phyloP scores from a whole-genome alignment of 2,113 vertebrate species.

The Myotis yumanensis region DNA sequence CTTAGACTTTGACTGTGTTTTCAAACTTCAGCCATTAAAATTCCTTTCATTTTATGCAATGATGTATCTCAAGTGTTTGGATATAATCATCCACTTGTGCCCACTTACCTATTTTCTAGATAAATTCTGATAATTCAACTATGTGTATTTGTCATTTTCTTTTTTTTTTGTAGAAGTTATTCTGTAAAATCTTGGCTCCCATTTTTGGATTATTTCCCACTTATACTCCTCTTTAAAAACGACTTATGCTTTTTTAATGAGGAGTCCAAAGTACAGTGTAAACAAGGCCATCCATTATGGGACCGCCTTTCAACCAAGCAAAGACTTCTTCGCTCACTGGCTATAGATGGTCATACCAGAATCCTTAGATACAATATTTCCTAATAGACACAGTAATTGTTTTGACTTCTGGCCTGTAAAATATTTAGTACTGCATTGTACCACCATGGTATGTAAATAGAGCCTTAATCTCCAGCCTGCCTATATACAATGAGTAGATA shows the following conservation, averaged over 20 bases:
- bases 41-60: conserved; percentile 15
- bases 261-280: not conserved
- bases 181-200: not conserved
- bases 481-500: not conserved
- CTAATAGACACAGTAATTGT: not conserved
- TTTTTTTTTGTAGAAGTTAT: not conserved
- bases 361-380: conserved; percentile 11
- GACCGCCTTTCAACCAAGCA: not conserved
- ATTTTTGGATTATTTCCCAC: not conserved
- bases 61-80: not conserved
- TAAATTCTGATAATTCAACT: not conserved
- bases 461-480: not conserved
- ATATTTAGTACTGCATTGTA: not conserved
- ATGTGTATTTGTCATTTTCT: not conserved
- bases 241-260: conserved; percentile 23
- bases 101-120: conserved; percentile 10
- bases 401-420: not conserved
- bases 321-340: conserved; percentile 28
- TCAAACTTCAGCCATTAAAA: conserved; percentile 4
- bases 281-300: conserved; percentile 19
- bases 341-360: conserved; percentile 15
- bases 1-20: not conserved
- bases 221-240: not conserved
- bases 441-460: not conserved
- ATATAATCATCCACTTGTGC: not conserved